Percentiles rank a stretch among this genome's conserved stretches.
phyloP scores from a whole-genome alignment of 2,113 vertebrate genomes.

The Vireo altiloquus region DNA sequence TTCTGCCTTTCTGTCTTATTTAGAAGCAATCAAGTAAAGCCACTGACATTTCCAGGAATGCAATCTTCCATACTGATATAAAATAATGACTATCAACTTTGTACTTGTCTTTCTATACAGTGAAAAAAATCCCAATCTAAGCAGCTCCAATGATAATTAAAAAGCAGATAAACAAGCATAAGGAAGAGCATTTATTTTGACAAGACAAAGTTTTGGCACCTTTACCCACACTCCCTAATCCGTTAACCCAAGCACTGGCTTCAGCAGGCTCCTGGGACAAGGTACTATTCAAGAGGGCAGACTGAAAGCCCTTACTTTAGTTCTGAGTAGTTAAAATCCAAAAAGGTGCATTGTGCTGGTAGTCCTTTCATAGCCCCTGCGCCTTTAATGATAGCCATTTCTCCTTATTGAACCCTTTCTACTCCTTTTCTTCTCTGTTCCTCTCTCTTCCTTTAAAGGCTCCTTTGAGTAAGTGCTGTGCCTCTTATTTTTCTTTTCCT shows the following conservation, averaged over 20 bases:
- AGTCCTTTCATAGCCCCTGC: conserved; percentile 16
- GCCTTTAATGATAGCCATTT: conserved; percentile 40
- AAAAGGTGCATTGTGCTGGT: conserved; percentile 43
- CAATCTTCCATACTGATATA: not conserved
- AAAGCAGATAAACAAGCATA: not conserved
- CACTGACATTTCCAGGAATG: not conserved
- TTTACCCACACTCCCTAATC: not conserved
- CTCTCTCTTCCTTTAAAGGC: conserved; percentile 13
- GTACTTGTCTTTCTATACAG: not conserved
- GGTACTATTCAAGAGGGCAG: not conserved
- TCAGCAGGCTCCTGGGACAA: not conserved
- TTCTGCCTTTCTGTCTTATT: not conserved
- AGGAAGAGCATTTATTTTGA: conserved; percentile 11
- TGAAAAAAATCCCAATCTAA: not conserved
- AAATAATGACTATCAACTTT: not conserved
- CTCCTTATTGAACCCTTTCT: conserved; percentile 23
- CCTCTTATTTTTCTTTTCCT: conserved; percentile 35
- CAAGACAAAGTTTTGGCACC: not conserved
- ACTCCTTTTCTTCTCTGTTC: conserved; percentile 36
- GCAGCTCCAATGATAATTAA: not conserved
- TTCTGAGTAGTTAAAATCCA: not conserved
- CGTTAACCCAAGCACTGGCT: not conserved
- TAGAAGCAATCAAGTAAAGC: not conserved
- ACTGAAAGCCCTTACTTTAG: conserved; percentile 14
- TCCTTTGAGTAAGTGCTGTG: not conserved